phyloP scores from a whole-genome alignment of 2,113 vertebrate genomes.

The Lepus europaeus region DNA sequence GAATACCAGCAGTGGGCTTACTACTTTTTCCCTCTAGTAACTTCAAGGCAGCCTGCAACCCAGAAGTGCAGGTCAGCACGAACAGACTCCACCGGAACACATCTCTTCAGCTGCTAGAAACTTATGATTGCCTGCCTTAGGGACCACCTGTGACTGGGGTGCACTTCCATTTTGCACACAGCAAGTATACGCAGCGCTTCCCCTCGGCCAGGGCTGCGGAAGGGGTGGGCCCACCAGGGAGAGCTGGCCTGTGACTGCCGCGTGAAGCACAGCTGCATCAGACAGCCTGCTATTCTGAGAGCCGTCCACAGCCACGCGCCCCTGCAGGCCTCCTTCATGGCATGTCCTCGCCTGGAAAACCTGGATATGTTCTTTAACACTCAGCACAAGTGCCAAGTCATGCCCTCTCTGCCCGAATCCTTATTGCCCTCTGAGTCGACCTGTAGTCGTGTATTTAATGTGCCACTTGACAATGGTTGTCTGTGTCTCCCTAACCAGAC shows the following conservation, averaged over 20 bases:
- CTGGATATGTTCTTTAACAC: background rate
- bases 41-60: background rate
- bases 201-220: background rate
- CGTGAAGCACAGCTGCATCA: background rate
- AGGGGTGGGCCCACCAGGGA: background rate
- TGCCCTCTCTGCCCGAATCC: background rate
- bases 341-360: background rate
- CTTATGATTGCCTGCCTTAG: background rate
- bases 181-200: background rate
- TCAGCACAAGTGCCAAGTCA: background rate
- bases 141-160: background rate
- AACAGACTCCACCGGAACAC: background rate
- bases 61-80: background rate
- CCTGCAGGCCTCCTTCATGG: background rate
- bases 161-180: constrained; percentile 11
- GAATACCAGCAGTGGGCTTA: background rate
- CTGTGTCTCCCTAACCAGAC: background rate
- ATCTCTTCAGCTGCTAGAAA: background rate
- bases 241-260: background rate
- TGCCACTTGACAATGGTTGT: background rate
- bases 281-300: background rate
- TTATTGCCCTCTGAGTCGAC: background rate
- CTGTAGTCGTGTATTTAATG: background rate
- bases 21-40: background rate
- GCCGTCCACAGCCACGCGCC: background rate